Conservation (phyloP, 2,888 invertebrate species). For the Acrobasis consociella region DNA sequence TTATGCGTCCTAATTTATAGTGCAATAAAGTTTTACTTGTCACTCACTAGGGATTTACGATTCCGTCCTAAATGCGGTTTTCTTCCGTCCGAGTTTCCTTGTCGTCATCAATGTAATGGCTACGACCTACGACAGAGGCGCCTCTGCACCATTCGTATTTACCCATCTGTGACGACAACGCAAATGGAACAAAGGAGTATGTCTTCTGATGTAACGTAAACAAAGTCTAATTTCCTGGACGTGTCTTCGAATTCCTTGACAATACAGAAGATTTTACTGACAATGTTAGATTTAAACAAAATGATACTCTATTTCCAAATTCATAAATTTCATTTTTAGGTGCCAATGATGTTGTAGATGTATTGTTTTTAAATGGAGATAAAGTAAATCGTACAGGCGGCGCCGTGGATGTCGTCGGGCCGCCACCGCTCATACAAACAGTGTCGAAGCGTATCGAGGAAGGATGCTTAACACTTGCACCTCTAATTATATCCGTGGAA, state of each 20-base stretch:
- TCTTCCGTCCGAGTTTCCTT: constrained; percentile 79
- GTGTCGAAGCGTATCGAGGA: constrained; percentile 72
- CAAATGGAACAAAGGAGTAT: constrained; percentile 67
- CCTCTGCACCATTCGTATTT: constrained; percentile 61
- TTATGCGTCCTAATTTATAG: constrained; percentile 76
- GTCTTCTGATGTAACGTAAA: constrained; percentile 71
- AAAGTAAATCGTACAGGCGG: constrained; percentile 72
- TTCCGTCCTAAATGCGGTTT: constrained; percentile 75
- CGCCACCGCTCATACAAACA: constrained; percentile 70
- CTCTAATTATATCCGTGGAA: constrained; percentile 75
- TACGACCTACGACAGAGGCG: constrained; percentile 68
- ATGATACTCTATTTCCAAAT: constrained; percentile 33
- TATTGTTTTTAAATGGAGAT: constrained; percentile 44
- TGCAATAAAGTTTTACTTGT: constrained; percentile 79
- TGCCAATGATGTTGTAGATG: constrained; percentile 37
- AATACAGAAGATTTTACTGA: constrained; percentile 27
- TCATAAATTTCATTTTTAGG: constrained; percentile 36
- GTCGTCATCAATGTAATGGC: constrained; percentile 54
- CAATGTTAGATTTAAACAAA: constrained; percentile 29
- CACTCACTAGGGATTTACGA: constrained; percentile 76
- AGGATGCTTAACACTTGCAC: constrained; percentile 78
- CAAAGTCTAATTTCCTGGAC: constrained; percentile 78
- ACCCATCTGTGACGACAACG: constrained; percentile 63
- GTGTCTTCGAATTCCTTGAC: constrained; percentile 50
- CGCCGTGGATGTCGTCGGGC: constrained; percentile 75